Evolutionary conservation across 1,140 invertebrate species (phyloP).

Genomic region (Mercenaria mercenaria): DNA sequence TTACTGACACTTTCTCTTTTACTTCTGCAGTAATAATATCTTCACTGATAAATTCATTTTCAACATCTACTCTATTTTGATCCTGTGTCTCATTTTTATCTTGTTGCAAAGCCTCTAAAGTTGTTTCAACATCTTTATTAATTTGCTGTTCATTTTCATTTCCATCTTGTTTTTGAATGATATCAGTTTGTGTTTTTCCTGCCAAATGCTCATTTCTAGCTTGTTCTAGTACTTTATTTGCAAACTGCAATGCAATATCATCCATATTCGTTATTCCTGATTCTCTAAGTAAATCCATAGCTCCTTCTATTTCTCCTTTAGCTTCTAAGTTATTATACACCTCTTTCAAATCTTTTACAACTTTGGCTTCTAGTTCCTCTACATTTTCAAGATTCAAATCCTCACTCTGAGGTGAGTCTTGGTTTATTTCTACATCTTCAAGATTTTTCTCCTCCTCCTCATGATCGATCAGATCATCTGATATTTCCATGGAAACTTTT

Average conservation of each 20-base stretch:
- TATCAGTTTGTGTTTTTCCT: not conserved
- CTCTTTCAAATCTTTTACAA: slow-evolving; percentile 60
- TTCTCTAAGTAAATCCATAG: not conserved
- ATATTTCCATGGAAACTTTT: slow-evolving; percentile 41
- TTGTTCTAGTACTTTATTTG: slow-evolving; percentile 33
- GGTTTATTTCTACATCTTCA: not conserved
- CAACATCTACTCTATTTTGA: not conserved
- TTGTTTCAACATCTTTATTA: not conserved
- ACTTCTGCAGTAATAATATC: not conserved
- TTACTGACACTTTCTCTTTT: not conserved
- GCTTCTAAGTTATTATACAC: slow-evolving; percentile 49
- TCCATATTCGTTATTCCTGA: slow-evolving; percentile 13
- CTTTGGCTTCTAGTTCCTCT: slow-evolving; percentile 21
- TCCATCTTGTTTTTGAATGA: not conserved
- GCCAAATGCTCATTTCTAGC: slow-evolving; percentile 13
- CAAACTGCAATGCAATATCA: slow-evolving; percentile 38
- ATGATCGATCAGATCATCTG: slow-evolving; percentile 53
- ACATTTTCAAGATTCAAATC: not conserved
- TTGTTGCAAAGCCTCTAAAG: too few species aligned
- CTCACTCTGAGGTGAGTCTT: not conserved
- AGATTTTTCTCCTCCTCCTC: slow-evolving; percentile 15
- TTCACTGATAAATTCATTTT: not conserved
- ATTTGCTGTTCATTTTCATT: not conserved
- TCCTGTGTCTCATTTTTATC: not conserved
- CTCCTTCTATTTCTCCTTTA: slow-evolving; percentile 36